Percentiles rank a stretch among this genome's conserved stretches.
Evolutionary conservation across 2,888 invertebrate genomes (phyloP).

Genomic region (Drosophila ezoana): DNA sequence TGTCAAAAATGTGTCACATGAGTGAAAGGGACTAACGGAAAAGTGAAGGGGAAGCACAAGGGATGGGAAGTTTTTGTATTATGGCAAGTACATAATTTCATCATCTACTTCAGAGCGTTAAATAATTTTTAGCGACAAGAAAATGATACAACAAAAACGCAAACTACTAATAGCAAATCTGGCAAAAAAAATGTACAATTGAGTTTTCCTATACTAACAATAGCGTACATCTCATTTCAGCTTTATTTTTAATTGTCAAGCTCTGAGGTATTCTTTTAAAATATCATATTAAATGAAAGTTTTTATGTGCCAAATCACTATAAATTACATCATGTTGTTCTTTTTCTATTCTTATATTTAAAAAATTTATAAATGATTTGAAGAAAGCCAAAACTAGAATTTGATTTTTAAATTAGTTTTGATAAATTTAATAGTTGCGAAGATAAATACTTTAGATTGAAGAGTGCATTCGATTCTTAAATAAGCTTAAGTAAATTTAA

Average conservation of each 20-base stretch:
- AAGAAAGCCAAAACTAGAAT: no score
- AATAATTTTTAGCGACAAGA: conserved; percentile 1
- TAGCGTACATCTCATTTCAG: background rate
- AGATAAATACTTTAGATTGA: no score
- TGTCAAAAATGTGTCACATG: conserved; percentile 16
- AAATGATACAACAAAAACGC: background rate
- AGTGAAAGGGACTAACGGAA: conserved; percentile 1
- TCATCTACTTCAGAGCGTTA: conserved; percentile 9
- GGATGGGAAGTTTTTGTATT: background rate
- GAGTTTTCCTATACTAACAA: background rate
- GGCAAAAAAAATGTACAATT: background rate
- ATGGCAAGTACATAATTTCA: conserved; percentile 12
- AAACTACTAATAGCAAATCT: background rate
- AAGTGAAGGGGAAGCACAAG: background rate
- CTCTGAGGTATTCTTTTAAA: no score
- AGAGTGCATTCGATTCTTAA: no score
- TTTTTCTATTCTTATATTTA: no score
- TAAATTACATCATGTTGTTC: no score
- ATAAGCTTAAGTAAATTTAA: no score
- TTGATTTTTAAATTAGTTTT: no score
- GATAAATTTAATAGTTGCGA: no score
- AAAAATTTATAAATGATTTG: no score
- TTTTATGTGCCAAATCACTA: no score
- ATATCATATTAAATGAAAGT: no score
- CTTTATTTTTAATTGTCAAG: background rate